Conservation (phyloP, 2,113 vertebrate genomes). For the Hippolais icterina region DNA sequence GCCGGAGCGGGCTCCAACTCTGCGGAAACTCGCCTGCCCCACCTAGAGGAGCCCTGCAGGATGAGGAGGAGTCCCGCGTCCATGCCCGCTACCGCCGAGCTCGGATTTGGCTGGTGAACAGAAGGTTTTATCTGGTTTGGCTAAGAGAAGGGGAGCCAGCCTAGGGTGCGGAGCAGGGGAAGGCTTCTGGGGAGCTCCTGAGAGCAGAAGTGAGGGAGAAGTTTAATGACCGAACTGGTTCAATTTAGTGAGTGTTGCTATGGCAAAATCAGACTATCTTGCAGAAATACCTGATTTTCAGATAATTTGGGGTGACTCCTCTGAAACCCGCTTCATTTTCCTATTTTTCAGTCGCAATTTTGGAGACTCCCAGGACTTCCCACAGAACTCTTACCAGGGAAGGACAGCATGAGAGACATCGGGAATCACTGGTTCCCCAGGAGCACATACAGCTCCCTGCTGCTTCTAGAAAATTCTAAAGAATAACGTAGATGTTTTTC, state of each 20-base stretch:
- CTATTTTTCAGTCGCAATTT: not conserved
- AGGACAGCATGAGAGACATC: not conserved
- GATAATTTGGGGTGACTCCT: not conserved
- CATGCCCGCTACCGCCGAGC: not conserved
- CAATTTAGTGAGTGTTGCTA: accelerated
- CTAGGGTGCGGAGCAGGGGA: not conserved
- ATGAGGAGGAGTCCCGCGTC: not conserved
- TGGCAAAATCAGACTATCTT: not conserved
- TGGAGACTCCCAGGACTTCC: not conserved
- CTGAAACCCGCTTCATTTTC: not conserved
- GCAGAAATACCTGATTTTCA: not conserved
- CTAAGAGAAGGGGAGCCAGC: not conserved
- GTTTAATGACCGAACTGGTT: not conserved
- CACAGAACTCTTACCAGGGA: accelerated
- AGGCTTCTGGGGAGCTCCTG: not conserved
- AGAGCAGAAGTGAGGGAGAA: not conserved
- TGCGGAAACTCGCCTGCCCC: conserved; percentile 67
- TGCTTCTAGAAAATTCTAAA: not conserved
- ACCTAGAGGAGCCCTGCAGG: conserved; percentile 69
- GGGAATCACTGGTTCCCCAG: not conserved
- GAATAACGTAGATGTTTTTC: not conserved
- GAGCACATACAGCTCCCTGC: not conserved
- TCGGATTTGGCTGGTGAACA: not conserved
- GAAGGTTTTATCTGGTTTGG: not conserved
- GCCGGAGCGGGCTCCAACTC: not conserved